Evolutionary conservation across 2,797 vertebrate genomes (phyloP).

Genomic region (Poecilia wingei): DNA sequence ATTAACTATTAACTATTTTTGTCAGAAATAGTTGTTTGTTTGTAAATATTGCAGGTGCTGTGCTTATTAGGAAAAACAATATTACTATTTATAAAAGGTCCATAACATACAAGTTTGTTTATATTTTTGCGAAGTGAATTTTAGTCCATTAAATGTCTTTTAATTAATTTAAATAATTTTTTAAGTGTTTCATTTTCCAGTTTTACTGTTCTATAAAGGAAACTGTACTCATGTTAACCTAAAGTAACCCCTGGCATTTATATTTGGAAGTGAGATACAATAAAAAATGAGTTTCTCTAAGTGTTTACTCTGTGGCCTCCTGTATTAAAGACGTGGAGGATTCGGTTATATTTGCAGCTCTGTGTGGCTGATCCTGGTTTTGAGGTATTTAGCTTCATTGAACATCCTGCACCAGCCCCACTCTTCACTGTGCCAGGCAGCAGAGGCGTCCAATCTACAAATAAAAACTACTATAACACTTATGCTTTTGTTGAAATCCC

Average conservation of each 20-base stretch:
- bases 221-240: background rate
- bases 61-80: no score
- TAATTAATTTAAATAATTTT: background rate
- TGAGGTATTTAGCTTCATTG: constrained; percentile 35
- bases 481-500: background rate
- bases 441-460: background rate
- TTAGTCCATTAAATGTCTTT: background rate
- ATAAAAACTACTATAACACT: background rate
- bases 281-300: constrained; percentile 27
- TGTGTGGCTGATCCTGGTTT: constrained; percentile 53
- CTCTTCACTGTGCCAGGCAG: background rate
- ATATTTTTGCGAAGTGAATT: background rate
- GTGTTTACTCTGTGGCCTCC: constrained; percentile 54
- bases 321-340: constrained; percentile 60
- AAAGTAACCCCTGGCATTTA: constrained; percentile 22
- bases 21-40: no score
- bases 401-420: constrained; percentile 31
- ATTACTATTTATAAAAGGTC: no score
- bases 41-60: no score
- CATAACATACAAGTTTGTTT: no score
- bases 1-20: no score
- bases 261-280: constrained; percentile 34
- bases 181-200: background rate
- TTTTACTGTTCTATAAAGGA: background rate
- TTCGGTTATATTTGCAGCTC: constrained; percentile 62